Percentiles rank a stretch among this genome's conserved stretches.
phyloP scores from a whole-genome alignment of 2,797 vertebrate species.

The Petrocephalus sullivani region DNA sequence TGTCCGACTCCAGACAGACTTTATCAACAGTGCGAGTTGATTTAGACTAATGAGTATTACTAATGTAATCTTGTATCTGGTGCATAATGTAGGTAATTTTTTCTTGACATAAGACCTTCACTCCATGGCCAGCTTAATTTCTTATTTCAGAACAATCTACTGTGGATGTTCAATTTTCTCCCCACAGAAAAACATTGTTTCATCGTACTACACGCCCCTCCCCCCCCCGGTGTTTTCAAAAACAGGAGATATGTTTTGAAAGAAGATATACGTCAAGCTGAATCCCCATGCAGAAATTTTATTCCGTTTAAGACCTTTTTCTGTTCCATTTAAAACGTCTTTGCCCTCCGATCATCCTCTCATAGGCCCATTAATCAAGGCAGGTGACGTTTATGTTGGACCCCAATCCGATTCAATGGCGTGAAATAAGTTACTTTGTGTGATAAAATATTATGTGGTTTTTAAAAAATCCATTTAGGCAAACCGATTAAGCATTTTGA shows the following conservation, averaged over 20 bases:
- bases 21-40: not conserved
- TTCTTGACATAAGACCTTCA: not conserved
- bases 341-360: not conserved
- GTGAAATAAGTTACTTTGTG: conserved; percentile 34
- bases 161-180: not conserved
- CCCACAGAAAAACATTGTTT: not conserved
- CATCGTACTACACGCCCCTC: not conserved
- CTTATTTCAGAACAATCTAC: not conserved
- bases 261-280: not conserved
- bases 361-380: conserved; percentile 22
- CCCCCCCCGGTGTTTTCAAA: not conserved
- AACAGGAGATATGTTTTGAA: not conserved
- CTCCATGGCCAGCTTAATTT: not conserved
- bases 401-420: conserved; percentile 26
- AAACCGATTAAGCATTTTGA: not conserved
- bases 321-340: not conserved
- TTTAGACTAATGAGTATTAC: conserved; percentile 13
- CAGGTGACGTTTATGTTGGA: conserved; percentile 36
- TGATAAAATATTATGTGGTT: conserved; percentile 27
- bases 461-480: conserved; percentile 6
- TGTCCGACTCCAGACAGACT: not conserved
- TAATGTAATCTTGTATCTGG: conserved; percentile 14
- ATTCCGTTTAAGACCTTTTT: not conserved
- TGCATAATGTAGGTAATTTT: conserved; percentile 12
- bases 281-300: not conserved